phyloP scores from a whole-genome alignment of 2,113 vertebrate species.

The Toxostoma redivivum region DNA sequence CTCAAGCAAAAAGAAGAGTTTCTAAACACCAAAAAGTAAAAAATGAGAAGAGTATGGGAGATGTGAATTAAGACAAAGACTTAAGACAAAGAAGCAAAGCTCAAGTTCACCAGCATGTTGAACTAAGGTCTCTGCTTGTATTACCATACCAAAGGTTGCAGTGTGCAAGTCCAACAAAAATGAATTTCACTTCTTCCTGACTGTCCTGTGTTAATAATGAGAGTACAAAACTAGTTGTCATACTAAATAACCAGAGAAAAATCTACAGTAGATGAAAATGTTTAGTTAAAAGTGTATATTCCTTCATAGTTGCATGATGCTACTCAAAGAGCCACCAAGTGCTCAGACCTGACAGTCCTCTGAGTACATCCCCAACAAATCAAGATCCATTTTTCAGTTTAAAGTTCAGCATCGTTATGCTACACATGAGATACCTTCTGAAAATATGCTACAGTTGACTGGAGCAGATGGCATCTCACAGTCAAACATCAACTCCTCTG shows the following conservation, averaged over 20 bases:
- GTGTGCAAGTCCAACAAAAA: neutral
- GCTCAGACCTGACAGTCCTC: neutral
- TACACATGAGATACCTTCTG: neutral
- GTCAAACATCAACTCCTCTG: neutral
- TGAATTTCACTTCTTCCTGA: neutral
- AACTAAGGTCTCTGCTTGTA: neutral
- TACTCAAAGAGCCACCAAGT: neutral
- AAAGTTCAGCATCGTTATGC: neutral
- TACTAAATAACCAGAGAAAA: neutral
- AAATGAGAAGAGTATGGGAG: neutral
- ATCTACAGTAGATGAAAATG: neutral
- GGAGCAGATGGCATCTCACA: neutral
- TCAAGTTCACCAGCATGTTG: neutral
- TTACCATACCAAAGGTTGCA: neutral
- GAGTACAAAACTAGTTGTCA: neutral
- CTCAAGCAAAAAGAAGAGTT: neutral
- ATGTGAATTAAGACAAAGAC: neutral
- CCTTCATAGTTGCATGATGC: neutral
- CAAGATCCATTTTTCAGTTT: neutral
- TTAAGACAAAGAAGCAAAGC: neutral
- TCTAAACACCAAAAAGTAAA: neutral
- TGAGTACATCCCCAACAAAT: neutral
- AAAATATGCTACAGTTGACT: neutral
- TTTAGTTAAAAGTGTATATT: neutral
- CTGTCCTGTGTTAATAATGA: neutral